A percentile compares a stretch with the other conserved stretches of the same genome.
Conservation (phyloP, 2,888 invertebrate species). For the Rhingia campestris region DNA sequence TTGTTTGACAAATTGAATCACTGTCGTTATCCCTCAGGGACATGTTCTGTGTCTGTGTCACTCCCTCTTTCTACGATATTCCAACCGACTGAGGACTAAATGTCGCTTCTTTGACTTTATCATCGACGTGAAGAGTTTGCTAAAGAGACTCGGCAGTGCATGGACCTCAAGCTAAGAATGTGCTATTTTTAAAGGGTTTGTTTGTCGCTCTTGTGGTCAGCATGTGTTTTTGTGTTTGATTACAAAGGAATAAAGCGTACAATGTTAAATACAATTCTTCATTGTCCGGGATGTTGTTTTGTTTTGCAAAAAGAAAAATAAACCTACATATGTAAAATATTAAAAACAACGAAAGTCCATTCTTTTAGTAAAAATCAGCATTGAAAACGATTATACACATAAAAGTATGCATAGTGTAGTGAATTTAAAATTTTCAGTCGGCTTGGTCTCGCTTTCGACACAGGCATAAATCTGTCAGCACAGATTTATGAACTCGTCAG, state of each 20-base stretch:
- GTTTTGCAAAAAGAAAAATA: not conserved
- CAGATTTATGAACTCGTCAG: slow-evolving; percentile 63
- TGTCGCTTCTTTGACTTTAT: slow-evolving; percentile 49
- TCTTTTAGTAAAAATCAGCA: slow-evolving; percentile 28
- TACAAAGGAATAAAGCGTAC: slow-evolving; percentile 1
- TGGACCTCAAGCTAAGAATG: not conserved
- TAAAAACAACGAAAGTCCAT: not conserved
- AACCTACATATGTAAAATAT: not conserved
- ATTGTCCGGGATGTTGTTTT: slow-evolving; percentile 7
- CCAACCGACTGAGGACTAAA: slow-evolving; percentile 17
- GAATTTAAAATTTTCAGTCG: slow-evolving; percentile 60
- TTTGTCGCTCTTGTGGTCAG: not conserved
- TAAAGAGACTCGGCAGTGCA: not conserved
- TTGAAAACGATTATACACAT: slow-evolving; percentile 27
- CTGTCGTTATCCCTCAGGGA: slow-evolving; percentile 57
- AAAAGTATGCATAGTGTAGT: slow-evolving; percentile 24
- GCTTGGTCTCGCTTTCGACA: slow-evolving; percentile 32
- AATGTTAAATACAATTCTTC: not conserved
- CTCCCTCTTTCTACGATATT: not conserved
- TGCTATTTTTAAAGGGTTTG: not conserved
- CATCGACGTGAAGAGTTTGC: not conserved
- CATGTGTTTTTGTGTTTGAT: not conserved
- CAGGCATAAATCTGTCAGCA: slow-evolving; percentile 67
- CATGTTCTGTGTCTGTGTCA: slow-evolving; percentile 21
- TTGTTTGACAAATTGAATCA: slow-evolving; percentile 72